Evolutionary conservation across 2,113 vertebrate species (phyloP).

Genomic region (Callipepla californica): DNA sequence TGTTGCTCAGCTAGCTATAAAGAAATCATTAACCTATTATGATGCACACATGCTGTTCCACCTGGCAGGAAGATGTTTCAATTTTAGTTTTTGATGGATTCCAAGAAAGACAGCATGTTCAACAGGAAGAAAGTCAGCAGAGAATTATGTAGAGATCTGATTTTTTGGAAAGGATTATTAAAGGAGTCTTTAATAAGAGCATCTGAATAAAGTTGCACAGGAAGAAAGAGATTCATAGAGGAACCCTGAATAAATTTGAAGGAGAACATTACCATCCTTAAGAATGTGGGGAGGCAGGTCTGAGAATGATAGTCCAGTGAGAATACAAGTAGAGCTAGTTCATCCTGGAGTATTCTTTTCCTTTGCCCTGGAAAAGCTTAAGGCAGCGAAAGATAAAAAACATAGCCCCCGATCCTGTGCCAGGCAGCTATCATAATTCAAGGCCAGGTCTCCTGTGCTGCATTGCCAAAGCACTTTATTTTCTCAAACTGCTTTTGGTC

Average conservation of each 20-base stretch:
- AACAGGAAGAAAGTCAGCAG: constrained; percentile 14
- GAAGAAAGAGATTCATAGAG: not conserved
- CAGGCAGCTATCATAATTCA: not conserved
- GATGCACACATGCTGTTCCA: constrained; percentile 27
- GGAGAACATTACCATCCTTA: not conserved
- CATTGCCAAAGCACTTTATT: not conserved
- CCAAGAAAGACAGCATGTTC: not conserved
- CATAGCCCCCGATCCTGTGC: not conserved
- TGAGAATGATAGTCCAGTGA: not conserved
- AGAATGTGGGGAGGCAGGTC: not conserved
- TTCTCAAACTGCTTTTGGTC: not conserved
- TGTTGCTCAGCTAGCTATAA: constrained; percentile 48
- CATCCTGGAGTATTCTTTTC: not conserved
- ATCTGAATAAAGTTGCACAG: not conserved
- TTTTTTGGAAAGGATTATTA: not conserved
- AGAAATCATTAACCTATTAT: constrained; percentile 51
- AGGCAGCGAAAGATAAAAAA: not conserved
- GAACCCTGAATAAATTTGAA: not conserved
- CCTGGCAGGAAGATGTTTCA: constrained; percentile 37
- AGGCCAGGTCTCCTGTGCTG: not conserved
- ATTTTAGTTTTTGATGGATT: constrained; percentile 19
- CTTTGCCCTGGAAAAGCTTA: not conserved
- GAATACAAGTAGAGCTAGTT: not conserved
- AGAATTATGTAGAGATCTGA: not conserved
- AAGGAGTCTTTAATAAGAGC: constrained; percentile 8